Base-by-base conservation (phyloP, 2,888 invertebrate genomes). In the Tenthredo scrophulariae region DNA sequence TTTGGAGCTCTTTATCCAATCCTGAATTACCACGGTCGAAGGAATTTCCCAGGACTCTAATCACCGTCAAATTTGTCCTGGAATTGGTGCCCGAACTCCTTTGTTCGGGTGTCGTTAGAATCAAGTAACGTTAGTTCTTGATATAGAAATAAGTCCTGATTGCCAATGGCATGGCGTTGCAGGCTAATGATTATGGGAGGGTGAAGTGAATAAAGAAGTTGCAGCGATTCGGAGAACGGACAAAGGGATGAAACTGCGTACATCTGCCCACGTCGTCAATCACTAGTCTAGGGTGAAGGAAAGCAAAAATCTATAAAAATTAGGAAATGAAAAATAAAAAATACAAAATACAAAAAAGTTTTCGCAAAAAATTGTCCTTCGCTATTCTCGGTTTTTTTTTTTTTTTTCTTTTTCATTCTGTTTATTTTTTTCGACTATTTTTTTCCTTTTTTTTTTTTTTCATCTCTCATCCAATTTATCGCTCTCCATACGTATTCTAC, bases 201-300 rank as follows among this genome's bases (percentile, higher is more conserved):
- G 18, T 18, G 18, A 54, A n/a, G 54, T 54, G n/a, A 54, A 54
- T 54, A 7, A 54, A 54, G n/a, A 18, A n/a, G 7, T n/a, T 54
- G n/a, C 1, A 5, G n/a, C 3, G 46, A n/a, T 5, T n/a, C n/a
- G 54, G 6, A 1, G 7, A 7, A 54, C 18, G 54, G n/a, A n/a
- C 54, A n/a, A 54, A 54, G 54, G n/a, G 54, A 54, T n/a, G n/a
- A 54, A 54, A 54, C n/a, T 54, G n/a, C n/a, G 54, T n/a, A 54
- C 15, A 1, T 50, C 5, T n/a, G n/a, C n/a, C 7, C 54, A n/a
- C n/a, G 54, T n/a, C 54, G 54, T 7, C 1, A 54, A 54, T 54
- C 54, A 7, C 54, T 1, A 6, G 37, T 37, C 6, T 37, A 54
- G n/a, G 3, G 54, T 1, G n/a, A 54, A 7, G 10, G 54, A 54